A percentile compares a stretch with the other conserved stretches of the same genome.
phyloP scores from a whole-genome alignment of 2,797 vertebrate species.

The Melanotaenia boesemani region DNA sequence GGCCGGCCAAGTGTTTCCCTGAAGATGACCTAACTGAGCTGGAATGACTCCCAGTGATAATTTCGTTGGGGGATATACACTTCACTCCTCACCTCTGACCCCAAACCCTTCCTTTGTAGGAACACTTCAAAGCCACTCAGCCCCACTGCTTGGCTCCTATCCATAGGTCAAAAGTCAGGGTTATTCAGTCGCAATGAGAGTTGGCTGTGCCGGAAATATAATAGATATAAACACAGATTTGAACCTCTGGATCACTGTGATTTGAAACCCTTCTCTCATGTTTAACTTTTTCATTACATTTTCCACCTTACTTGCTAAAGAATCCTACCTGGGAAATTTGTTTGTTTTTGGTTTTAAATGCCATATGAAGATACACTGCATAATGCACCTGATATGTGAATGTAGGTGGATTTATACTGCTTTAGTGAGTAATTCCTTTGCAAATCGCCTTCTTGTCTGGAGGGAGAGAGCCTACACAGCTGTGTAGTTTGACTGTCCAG shows the following conservation, averaged over 20 bases:
- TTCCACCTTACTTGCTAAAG: conserved; percentile 21
- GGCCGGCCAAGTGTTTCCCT: conserved; percentile 46
- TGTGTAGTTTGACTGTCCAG: conserved; percentile 55
- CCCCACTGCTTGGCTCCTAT: conserved; percentile 61
- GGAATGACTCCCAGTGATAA: conserved; percentile 67
- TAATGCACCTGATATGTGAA: conserved; percentile 26
- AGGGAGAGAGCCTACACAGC: conserved; percentile 64
- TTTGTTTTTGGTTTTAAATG: conserved; percentile 39
- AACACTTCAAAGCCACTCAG: conserved; percentile 81
- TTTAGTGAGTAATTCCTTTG: conserved; percentile 64
- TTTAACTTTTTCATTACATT: conserved; percentile 3
- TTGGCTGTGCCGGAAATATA: conserved; percentile 54
- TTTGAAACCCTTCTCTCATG: conserved; percentile 20
- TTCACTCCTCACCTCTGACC: conserved; percentile 77
- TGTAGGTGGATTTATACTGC: conserved; percentile 54
- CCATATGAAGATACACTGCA: conserved; percentile 14
- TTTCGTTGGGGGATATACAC: conserved; percentile 68
- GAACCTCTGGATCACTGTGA: conserved; percentile 15
- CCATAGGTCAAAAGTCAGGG: conserved; percentile 66
- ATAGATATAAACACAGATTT: conserved; percentile 42
- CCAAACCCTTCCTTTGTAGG: conserved; percentile 43
- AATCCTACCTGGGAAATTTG: conserved; percentile 42
- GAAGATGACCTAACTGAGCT: conserved; percentile 70
- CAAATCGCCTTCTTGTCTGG: conserved; percentile 57
- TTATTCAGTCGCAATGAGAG: conserved; percentile 52